Evolutionary conservation across 2,888 invertebrate genomes (phyloP), one percentile per base, ranked within the genome.

Genomic region (Lasioglossum figueresi): DNA sequence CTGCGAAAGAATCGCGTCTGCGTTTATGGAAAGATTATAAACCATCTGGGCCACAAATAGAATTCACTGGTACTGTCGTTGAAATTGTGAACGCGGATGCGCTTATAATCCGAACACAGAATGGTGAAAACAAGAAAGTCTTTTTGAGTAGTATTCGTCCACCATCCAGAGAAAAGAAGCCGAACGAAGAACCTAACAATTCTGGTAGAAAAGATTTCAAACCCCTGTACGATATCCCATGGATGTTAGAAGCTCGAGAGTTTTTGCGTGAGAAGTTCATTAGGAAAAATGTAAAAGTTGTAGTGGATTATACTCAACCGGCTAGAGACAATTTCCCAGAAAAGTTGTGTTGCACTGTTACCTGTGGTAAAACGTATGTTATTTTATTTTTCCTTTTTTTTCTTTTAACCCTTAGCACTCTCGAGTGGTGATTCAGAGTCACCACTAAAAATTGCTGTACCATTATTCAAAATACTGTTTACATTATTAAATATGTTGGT

Each of bases 241-340:
- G 98, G 97, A 98, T 99, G 98, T 99, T 98, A 94, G 99, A 99
- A 95, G 99, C 99, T 0, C 97, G 99, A 78, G 99, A 99, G 95
- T 99, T 98, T 94, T 96, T 99, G 59, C 96, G 99, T 70, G 99
- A 99, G 94, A 99, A 99, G 94, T 96, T 99, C 23, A 97, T 99
- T 92, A 99, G 99, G 76, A 99, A 99, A 95, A 98, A 98, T 95
- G 98, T 99, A 0, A 97, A 97, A 91, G 98, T 99, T 14, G 97
- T 97, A 37, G 97, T 99, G 43, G 99, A 99, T 95, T 99, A 99
- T 94, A 97, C 99, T 85, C 99, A 99, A 94, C 99, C 99, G 1
- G 98, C 99, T 3, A 97, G 98, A 87, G 98, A 99, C 79, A 97
- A 97, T 92, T 98, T 98, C 95, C 99, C 99, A 0, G 99, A 99